Conservation (phyloP, 2,888 invertebrate genomes). For the Cheilosia vulpina region DNA sequence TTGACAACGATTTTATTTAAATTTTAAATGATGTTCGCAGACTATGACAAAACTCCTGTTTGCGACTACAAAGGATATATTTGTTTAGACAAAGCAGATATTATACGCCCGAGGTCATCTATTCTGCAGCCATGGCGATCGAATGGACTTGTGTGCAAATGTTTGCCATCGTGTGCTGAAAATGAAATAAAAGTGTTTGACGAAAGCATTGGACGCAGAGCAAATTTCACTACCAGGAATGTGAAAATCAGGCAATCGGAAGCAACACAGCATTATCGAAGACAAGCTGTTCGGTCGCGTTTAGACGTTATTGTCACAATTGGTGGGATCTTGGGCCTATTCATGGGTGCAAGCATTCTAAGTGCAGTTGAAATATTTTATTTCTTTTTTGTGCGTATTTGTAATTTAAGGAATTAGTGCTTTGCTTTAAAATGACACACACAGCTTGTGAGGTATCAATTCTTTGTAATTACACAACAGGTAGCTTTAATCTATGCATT, state of each 20-base stretch:
- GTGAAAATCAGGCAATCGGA: constrained; percentile 29
- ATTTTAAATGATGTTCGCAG: constrained; percentile 36
- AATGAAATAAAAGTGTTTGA: constrained; percentile 85
- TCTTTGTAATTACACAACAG: too few relatives aligned
- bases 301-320: constrained; percentile 85
- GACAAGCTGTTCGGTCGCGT: constrained; percentile 83
- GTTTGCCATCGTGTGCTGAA: constrained; percentile 89
- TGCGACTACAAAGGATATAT: constrained; percentile 87
- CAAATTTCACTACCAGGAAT: constrained; percentile 69
- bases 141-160: constrained; percentile 86
- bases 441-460: background rate
- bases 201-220: background rate
- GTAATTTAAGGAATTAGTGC: constrained; percentile 46
- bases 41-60: constrained; percentile 73
- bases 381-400: constrained; percentile 84
- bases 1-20: background rate
- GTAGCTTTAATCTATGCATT: too few relatives aligned
- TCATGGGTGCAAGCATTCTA: constrained; percentile 86
- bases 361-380: constrained; percentile 86
- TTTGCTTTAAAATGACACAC: background rate
- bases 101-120: constrained; percentile 82
- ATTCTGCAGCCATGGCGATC: constrained; percentile 84
- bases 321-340: constrained; percentile 86
- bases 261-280: constrained; percentile 82
- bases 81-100: constrained; percentile 86